Conservation (phyloP, 2,113 vertebrate genomes). For the Rafetus swinhoei region DNA sequence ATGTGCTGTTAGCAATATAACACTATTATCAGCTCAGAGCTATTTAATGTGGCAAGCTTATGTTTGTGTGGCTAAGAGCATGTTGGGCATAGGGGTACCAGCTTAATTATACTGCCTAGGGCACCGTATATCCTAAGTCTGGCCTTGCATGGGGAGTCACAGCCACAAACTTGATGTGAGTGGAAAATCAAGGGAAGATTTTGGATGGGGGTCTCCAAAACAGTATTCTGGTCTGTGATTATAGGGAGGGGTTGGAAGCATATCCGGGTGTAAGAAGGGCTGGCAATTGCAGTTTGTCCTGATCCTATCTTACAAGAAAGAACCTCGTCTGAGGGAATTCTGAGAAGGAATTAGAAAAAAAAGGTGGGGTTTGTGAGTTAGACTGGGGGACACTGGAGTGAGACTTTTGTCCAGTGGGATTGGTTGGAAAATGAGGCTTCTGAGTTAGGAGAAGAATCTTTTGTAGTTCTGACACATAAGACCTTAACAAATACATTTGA, state of each 20-base stretch:
- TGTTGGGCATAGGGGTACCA: too few species aligned
- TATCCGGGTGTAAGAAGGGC: not conserved
- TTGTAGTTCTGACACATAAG: not conserved
- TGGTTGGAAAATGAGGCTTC: not conserved
- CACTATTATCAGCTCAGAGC: too few species aligned
- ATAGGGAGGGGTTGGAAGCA: not conserved
- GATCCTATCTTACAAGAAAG: not conserved
- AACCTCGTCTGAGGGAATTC: slow-evolving; percentile 12
- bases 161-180: not conserved
- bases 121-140: too few species aligned
- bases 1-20: too few species aligned
- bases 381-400: not conserved
- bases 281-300: not conserved
- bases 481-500: not conserved
- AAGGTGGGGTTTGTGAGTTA: not conserved
- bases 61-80: too few species aligned
- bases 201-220: not conserved
- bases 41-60: too few species aligned
- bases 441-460: not conserved
- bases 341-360: slow-evolving; percentile 5
- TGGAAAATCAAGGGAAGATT: not conserved
- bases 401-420: not conserved
- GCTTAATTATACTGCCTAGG: too few species aligned
- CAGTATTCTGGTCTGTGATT: slow-evolving; percentile 1
- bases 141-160: not conserved